Conservation (phyloP, 2,888 invertebrate species). For the Agrochola macilenta region DNA sequence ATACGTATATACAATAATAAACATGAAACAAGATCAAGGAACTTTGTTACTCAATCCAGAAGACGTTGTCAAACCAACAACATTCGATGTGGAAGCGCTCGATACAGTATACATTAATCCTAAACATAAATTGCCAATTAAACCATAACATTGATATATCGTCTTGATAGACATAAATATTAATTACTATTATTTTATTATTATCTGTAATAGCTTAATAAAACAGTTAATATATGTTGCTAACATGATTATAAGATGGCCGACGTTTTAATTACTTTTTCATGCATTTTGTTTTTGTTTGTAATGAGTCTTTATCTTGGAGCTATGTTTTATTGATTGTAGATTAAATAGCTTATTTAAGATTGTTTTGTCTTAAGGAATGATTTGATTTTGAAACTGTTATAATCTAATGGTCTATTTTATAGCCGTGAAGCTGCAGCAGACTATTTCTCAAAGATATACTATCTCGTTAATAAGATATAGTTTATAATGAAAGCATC, state of each 20-base stretch:
- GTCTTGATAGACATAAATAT: constrained; percentile 28
- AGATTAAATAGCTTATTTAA: constrained; percentile 6
- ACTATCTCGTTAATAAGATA: not conserved
- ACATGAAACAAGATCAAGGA: too few relatives aligned
- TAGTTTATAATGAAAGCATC: not conserved
- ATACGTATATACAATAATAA: too few relatives aligned
- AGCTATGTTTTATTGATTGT: constrained; percentile 10
- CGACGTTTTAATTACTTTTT: constrained; percentile 54
- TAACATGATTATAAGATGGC: constrained; percentile 23
- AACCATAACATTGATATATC: constrained; percentile 42
- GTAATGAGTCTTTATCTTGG: not conserved
- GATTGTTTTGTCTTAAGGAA: not conserved
- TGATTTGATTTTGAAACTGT: not conserved
- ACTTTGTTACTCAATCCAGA: not conserved
- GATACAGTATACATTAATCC: constrained; percentile 14
- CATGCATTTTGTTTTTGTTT: constrained; percentile 31
- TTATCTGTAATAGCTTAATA: constrained; percentile 34
- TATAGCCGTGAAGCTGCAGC: not conserved
- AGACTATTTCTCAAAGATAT: not conserved
- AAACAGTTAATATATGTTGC: constrained; percentile 41
- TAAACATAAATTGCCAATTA: constrained; percentile 58
- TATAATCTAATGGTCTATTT: not conserved
- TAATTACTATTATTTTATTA: constrained; percentile 37
- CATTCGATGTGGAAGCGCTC: not conserved
- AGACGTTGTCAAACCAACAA: constrained; percentile 1